Evolutionary conservation across 1,140 invertebrate genomes (phyloP).

Genomic region (Brachionus paranguensis): DNA sequence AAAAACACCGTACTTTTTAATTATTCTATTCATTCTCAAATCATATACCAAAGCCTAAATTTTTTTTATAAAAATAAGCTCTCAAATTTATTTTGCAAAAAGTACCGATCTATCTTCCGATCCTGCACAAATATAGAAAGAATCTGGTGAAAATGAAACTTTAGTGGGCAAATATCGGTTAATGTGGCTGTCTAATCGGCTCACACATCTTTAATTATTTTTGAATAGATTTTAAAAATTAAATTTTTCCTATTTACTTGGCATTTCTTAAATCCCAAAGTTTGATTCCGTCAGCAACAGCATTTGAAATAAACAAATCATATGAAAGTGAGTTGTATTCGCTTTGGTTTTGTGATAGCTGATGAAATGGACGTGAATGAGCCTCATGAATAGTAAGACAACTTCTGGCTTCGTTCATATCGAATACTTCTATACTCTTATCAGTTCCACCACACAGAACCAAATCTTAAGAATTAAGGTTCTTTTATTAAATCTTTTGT

Average conservation of each 20-base stretch:
- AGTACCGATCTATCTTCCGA: constrained; percentile 52
- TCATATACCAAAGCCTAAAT: constrained; percentile 23
- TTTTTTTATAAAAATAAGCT: not conserved
- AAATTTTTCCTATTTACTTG: constrained; percentile 43
- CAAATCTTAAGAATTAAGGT: constrained; percentile 45
- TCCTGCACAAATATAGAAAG: constrained; percentile 50
- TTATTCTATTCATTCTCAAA: constrained; percentile 20
- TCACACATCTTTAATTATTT: constrained; percentile 46
- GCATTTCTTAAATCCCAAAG: constrained; percentile 55
- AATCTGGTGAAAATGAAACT: constrained; percentile 51
- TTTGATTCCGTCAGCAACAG: constrained; percentile 53
- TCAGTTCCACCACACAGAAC: constrained; percentile 53
- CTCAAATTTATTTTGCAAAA: not conserved
- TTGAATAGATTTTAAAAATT: not conserved
- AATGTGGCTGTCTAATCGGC: constrained; percentile 48
- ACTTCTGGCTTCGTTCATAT: constrained; percentile 51
- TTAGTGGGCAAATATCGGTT: constrained; percentile 50
- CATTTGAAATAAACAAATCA: constrained; percentile 53
- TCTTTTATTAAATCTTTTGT: not conserved
- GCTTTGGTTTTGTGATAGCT: constrained; percentile 51
- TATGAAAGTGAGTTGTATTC: constrained; percentile 49
- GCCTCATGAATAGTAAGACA: constrained; percentile 46
- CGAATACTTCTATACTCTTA: constrained; percentile 50
- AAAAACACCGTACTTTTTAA: constrained; percentile 31
- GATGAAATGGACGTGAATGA: constrained; percentile 49